Conservation (phyloP, 2,888 invertebrate genomes). For the Orchesella flavescens region DNA sequence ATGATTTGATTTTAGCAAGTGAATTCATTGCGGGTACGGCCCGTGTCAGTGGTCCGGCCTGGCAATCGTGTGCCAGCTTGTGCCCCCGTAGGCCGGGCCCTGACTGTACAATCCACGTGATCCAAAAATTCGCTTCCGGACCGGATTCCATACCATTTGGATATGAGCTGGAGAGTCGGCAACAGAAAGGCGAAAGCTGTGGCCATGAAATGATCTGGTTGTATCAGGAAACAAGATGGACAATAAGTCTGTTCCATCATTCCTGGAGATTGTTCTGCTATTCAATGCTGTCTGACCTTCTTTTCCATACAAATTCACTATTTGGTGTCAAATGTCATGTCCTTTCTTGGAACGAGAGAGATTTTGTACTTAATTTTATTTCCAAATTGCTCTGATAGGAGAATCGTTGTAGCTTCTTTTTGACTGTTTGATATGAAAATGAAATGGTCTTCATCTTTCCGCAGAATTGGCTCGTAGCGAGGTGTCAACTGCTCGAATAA, state of each 20-base stretch:
- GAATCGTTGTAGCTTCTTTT: neutral
- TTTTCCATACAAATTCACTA: slow-evolving; percentile 25
- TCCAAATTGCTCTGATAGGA: slow-evolving; percentile 2
- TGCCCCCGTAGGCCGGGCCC: too few species aligned
- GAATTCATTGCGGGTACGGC: too few species aligned
- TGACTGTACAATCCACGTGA: neutral
- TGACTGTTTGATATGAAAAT: slow-evolving; percentile 1
- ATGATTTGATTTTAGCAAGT: too few species aligned
- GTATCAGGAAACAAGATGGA: too few species aligned
- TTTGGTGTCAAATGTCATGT: neutral
- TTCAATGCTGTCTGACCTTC: neutral
- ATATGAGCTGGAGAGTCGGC: neutral
- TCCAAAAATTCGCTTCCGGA: neutral
- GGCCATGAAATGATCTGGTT: neutral
- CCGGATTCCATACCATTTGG: slow-evolving; percentile 27
- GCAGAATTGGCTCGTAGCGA: neutral
- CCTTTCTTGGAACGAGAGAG: neutral
- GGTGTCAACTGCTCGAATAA: slow-evolving; percentile 20
- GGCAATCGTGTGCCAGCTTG: too few species aligned
- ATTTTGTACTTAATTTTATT: slow-evolving; percentile 27
- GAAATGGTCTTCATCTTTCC: slow-evolving; percentile 48
- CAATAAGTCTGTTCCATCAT: too few species aligned
- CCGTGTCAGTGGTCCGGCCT: too few species aligned
- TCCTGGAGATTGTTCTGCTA: too few species aligned
- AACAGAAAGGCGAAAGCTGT: neutral